These are phyloP conservation scores for Drosophila elegans DNA, from an alignment of 1,140 invertebrate genomes.

Conservation along the genomic window DNA sequence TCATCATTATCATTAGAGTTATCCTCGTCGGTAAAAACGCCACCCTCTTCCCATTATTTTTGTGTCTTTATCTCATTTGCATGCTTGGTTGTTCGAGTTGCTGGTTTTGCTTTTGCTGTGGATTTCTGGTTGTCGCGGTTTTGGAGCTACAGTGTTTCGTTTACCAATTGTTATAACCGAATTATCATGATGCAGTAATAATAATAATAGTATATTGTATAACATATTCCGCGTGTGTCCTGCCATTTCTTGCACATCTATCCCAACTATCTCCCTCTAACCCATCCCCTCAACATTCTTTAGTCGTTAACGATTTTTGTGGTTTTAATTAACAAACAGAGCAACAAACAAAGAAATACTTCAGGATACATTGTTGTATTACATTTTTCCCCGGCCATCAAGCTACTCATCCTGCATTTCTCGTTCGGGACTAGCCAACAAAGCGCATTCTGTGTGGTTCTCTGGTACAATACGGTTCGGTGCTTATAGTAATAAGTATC, in stretches of 20 bases:
- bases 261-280: neutral
- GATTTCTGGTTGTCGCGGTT: constrained; percentile 34
- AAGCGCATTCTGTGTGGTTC: constrained; percentile 62
- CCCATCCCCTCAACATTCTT: constrained; percentile 24
- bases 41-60: constrained; percentile 38
- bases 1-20: constrained; percentile 69
- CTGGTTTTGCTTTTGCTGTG: constrained; percentile 34
- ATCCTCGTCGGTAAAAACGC: constrained; percentile 74
- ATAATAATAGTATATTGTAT: constrained; percentile 64
- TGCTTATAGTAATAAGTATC: constrained; percentile 56
- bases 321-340: constrained; percentile 68
- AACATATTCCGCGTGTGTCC: constrained; percentile 60
- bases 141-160: constrained; percentile 59
- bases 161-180: constrained; percentile 48
- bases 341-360: constrained; percentile 78
- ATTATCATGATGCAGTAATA: constrained; percentile 73
- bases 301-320: constrained; percentile 48
- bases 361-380: constrained; percentile 21
- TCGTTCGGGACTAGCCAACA: constrained; percentile 59
- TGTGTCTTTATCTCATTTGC: constrained; percentile 73
- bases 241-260: constrained; percentile 28
- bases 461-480: constrained; percentile 58
- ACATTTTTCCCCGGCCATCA: constrained; percentile 1
- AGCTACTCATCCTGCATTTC: constrained; percentile 1
- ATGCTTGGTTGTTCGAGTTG: constrained; percentile 68